phyloP scores from a whole-genome alignment of 2,888 invertebrate genomes.

The Listrodromus nycthemerus region DNA sequence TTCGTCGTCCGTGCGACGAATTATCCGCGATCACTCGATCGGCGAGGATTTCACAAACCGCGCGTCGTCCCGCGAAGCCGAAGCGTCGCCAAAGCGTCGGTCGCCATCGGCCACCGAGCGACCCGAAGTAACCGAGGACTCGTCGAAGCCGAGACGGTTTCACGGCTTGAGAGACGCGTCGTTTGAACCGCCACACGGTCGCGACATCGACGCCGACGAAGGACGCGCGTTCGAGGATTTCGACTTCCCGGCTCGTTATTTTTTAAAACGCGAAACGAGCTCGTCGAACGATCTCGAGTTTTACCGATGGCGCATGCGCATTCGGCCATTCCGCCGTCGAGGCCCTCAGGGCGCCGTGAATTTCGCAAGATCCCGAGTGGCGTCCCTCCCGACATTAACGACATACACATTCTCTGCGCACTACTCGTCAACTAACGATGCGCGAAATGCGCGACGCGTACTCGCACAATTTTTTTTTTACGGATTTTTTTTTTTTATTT shows the following conservation, averaged over 20 bases:
- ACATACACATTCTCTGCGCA: conserved; percentile 56
- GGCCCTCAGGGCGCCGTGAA: conserved; percentile 10
- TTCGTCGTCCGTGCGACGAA: conserved; percentile 12
- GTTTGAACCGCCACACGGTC: not conserved
- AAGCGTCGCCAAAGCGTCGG: not conserved
- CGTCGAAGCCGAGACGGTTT: conserved; percentile 23
- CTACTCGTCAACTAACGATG: conserved; percentile 39
- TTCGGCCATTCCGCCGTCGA: conserved; percentile 5
- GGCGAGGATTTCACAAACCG: conserved; percentile 5
- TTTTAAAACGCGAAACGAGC: not conserved
- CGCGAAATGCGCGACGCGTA: not conserved
- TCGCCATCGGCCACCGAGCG: not conserved
- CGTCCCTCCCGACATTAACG: conserved; percentile 44
- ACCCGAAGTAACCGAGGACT: conserved; percentile 15
- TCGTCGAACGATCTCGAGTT: conserved; percentile 17
- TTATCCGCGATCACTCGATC: conserved; percentile 29
- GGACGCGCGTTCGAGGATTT: conserved; percentile 43
- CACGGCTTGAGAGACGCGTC: conserved; percentile 7
- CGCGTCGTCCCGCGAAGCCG: conserved; percentile 8
- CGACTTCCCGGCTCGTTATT: conserved; percentile 35
- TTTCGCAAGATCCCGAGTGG: conserved; percentile 52
- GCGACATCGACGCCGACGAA: conserved; percentile 17
- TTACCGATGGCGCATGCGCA: conserved; percentile 30
- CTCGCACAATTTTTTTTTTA: conserved; percentile 26
- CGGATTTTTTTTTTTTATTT: not conserved